Evolutionary conservation across 1,140 invertebrate genomes (phyloP).

Genomic region (Drosophila pectinifera): DNA sequence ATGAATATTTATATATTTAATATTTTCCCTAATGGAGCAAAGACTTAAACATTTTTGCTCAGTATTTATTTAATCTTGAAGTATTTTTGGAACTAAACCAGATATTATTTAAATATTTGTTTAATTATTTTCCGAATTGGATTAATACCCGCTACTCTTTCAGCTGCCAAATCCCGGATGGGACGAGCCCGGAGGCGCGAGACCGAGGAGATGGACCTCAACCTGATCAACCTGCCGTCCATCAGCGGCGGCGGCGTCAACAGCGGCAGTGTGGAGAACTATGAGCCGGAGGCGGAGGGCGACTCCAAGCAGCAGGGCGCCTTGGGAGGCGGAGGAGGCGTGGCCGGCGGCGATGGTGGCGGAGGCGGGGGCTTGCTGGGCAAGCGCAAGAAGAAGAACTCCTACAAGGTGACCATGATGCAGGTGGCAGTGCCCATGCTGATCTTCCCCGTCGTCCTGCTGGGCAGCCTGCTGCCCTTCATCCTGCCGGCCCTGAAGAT

Average conservation of each 20-base stretch:
- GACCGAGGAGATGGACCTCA: slow-evolving; percentile 60
- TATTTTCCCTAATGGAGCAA: neutral
- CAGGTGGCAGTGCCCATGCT: slow-evolving; percentile 82
- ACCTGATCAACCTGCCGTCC: slow-evolving; percentile 59
- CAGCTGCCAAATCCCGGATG: slow-evolving; percentile 56
- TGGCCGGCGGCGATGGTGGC: slow-evolving; percentile 26
- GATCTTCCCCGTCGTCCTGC: slow-evolving; percentile 73
- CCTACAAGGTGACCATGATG: slow-evolving; percentile 68
- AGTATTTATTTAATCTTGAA: neutral
- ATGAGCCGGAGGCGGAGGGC: slow-evolving; percentile 65
- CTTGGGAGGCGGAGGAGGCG: slow-evolving; percentile 32
- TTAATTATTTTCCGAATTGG: too few relatives aligned
- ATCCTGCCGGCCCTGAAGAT: slow-evolving; percentile 79
- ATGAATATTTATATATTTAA: too few relatives aligned
- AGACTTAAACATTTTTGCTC: neutral
- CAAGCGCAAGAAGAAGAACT: slow-evolving; percentile 67
- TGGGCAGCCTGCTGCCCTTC: slow-evolving; percentile 79
- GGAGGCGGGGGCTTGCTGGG: slow-evolving; percentile 41
- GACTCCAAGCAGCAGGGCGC: slow-evolving; percentile 66
- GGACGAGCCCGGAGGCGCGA: slow-evolving; percentile 64
- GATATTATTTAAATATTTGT: too few relatives aligned
- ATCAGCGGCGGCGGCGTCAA: slow-evolving; percentile 48
- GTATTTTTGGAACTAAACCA: too few relatives aligned
- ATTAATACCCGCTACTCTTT: too few relatives aligned
- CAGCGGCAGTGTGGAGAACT: slow-evolving; percentile 63